Conservation (phyloP, 2,113 vertebrate genomes). For the Pollachius pollachius region DNA sequence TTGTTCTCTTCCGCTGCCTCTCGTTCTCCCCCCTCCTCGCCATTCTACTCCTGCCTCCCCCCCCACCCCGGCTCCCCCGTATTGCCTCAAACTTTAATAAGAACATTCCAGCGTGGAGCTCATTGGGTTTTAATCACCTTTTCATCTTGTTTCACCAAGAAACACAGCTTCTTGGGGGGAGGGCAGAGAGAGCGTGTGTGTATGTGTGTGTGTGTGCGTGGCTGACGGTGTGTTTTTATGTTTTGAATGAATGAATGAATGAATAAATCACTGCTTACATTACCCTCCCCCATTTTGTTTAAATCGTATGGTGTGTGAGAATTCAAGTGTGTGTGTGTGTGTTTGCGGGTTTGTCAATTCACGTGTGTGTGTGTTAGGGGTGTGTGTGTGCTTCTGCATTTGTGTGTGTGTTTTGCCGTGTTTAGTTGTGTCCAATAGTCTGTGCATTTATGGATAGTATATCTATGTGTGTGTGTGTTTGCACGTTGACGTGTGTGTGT, state of each 20-base stretch:
- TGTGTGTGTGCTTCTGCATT: slow-evolving; percentile 63
- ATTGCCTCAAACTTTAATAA: slow-evolving; percentile 58
- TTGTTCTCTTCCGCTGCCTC: slow-evolving; percentile 22
- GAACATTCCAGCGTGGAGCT: slow-evolving; percentile 71
- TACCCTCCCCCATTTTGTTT: too few species aligned
- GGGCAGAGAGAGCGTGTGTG: too few species aligned
- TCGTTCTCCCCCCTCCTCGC: slow-evolving; percentile 30
- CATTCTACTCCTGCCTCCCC: slow-evolving; percentile 56
- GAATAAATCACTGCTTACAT: too few species aligned
- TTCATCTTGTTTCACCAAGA: too few species aligned
- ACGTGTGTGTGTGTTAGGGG: slow-evolving; percentile 42
- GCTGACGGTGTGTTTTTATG: too few species aligned
- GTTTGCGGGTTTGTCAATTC: slow-evolving; percentile 32
- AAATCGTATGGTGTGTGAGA: too few species aligned
- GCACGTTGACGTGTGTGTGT: slow-evolving; percentile 34
- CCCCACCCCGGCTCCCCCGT: slow-evolving; percentile 39
- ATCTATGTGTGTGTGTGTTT: not conserved
- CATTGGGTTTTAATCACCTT: slow-evolving; percentile 18
- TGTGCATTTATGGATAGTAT: not conserved
- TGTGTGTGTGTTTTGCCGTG: slow-evolving; percentile 37
- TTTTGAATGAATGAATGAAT: not conserved
- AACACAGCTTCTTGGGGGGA: too few species aligned
- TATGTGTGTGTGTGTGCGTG: too few species aligned
- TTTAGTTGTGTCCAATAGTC: not conserved
- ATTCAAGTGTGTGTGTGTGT: not conserved